phyloP scores from a whole-genome alignment of 64 coral and sea anemone species.

The Actinia equina region DNA sequence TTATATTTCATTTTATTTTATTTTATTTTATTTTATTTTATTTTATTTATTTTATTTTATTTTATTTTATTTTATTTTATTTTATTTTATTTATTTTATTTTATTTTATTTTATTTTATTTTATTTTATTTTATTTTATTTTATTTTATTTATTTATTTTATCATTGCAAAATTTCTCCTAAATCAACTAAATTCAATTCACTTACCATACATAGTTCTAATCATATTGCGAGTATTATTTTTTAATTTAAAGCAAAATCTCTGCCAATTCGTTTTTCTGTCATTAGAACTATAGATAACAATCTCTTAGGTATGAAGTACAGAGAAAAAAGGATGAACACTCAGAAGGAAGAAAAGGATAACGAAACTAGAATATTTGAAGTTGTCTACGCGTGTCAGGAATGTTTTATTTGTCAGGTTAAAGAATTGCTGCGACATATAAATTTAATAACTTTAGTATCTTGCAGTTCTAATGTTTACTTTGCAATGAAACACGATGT shows the following conservation, averaged over 20 bases:
- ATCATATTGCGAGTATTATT: background rate
- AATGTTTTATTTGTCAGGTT: background rate
- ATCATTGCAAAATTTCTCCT: background rate
- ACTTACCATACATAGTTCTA: background rate
- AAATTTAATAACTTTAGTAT: slow-evolving; percentile 2
- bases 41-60: no score
- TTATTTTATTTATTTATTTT: no score
- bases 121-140: no score
- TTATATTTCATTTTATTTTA: no score
- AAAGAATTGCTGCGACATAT: background rate
- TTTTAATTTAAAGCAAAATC: background rate
- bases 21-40: no score
- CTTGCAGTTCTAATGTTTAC: background rate
- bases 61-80: no score
- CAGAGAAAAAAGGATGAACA: background rate
- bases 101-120: no score
- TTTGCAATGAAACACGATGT: background rate
- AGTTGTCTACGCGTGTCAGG: background rate
- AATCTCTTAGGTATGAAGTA: background rate
- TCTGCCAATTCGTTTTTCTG: background rate
- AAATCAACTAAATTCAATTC: background rate
- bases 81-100: no score
- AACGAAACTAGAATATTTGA: background rate
- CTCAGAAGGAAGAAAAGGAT: background rate
- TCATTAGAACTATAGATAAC: background rate